Percentiles rank a stretch among this genome's conserved stretches.
phyloP scores from a whole-genome alignment of 2,888 invertebrate genomes.

The Balanococcus diminutus region DNA sequence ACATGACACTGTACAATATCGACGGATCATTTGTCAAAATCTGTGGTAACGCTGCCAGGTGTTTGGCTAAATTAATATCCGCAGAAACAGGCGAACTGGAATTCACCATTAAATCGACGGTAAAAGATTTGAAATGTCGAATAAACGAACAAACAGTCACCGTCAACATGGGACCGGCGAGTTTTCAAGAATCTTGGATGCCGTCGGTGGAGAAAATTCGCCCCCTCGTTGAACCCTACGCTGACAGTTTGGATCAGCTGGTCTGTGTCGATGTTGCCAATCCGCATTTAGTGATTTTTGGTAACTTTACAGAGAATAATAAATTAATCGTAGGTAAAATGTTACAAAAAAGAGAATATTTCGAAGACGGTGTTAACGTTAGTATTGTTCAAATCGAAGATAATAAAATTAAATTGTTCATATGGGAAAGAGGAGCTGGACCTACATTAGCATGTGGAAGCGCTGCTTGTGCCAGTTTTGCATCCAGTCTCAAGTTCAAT shows the following conservation, averaged over 20 bases:
- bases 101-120: slow-evolving; percentile 3
- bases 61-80: slow-evolving; percentile 3
- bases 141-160: not conserved
- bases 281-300: not conserved
- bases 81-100: not conserved
- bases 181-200: slow-evolving; percentile 13
- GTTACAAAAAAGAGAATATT: not conserved
- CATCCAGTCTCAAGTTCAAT: not conserved
- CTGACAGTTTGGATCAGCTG: not conserved
- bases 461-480: slow-evolving; percentile 28
- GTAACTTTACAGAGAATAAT: not conserved
- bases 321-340: not conserved
- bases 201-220: not conserved
- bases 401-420: not conserved
- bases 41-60: slow-evolving; percentile 14
- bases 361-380: not conserved
- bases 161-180: not conserved
- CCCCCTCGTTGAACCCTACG: not conserved
- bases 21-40: slow-evolving; percentile 23
- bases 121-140: slow-evolving; percentile 1
- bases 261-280: slow-evolving; percentile 3
- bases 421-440: slow-evolving; percentile 20
- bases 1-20: slow-evolving; percentile 15
- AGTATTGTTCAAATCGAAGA: not conserved
- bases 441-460: slow-evolving; percentile 11